These are phyloP conservation scores for Temnothorax rugatulus DNA, from an alignment of 2,888 invertebrate genomes.

Conservation along the genomic window DNA sequence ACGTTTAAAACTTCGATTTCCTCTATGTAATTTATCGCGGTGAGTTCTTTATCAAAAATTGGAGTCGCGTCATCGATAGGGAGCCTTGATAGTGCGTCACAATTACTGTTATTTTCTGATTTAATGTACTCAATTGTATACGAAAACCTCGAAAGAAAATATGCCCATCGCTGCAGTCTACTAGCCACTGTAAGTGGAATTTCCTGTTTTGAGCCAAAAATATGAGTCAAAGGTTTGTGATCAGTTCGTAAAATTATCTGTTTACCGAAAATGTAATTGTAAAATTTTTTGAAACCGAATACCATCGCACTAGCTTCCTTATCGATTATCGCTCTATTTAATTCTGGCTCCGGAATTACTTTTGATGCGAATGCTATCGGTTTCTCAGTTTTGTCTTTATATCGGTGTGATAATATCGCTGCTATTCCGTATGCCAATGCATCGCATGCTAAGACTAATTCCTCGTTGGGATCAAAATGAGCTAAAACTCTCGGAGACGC, in stretches of 20 bases:
- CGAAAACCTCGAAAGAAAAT: background rate
- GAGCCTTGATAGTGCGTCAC: constrained; percentile 58
- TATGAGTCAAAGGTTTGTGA: constrained; percentile 1
- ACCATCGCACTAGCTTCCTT: constrained; percentile 65
- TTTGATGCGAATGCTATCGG: no score
- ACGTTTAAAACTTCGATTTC: constrained; percentile 10
- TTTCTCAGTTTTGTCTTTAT: no score
- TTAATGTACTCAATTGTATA: constrained; percentile 39
- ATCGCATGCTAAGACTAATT: background rate
- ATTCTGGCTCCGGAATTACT: background rate
- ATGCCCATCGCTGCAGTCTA: background rate
- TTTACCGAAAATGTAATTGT: background rate
- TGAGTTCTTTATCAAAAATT: background rate
- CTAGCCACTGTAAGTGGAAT: constrained; percentile 31
- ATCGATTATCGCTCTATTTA: constrained; percentile 35
- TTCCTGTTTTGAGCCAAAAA: constrained; percentile 55
- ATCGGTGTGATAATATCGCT: background rate
- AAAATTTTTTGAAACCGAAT: constrained; percentile 54
- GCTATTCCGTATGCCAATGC: background rate
- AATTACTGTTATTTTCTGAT: constrained; percentile 55
- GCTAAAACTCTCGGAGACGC: background rate
- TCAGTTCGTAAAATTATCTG: background rate
- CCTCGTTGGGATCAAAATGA: background rate
- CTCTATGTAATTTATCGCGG: constrained; percentile 22
- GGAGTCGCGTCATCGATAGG: constrained; percentile 36